phyloP scores from a whole-genome alignment of 2,797 vertebrate species.

The Sus cebifrons region DNA sequence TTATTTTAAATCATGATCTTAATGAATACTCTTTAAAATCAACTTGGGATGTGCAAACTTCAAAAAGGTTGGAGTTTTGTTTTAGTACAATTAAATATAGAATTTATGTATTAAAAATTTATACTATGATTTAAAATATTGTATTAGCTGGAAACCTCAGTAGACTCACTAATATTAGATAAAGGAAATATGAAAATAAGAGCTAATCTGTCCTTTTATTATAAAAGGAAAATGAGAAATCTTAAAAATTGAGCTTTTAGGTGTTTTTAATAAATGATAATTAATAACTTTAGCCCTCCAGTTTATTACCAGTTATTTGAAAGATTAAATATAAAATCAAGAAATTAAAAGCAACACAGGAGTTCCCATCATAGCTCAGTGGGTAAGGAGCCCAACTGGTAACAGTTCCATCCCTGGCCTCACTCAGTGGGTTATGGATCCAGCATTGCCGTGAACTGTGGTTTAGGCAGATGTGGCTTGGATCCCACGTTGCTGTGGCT shows the following conservation, averaged over 20 bases:
- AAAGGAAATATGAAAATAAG: conserved; percentile 55
- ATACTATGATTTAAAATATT: not conserved
- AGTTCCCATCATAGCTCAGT: too few species aligned
- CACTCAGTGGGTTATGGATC: too few species aligned
- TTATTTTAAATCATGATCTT: conserved; percentile 31
- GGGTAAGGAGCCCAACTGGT: too few species aligned
- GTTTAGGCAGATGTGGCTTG: too few species aligned
- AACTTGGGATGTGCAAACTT: not conserved
- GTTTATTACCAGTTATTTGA: conserved; percentile 48
- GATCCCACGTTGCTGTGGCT: too few species aligned
- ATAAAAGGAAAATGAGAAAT: conserved; percentile 18
- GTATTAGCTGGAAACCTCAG: not conserved
- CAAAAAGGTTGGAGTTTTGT: not conserved
- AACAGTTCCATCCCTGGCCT: too few species aligned
- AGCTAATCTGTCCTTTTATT: conserved; percentile 7
- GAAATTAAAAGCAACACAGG: conserved; percentile 36
- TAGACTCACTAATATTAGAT: conserved; percentile 46
- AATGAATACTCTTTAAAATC: conserved; percentile 43
- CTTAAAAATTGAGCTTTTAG: conserved; percentile 31
- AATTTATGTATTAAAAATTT: conserved; percentile 15
- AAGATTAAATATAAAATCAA: conserved; percentile 40
- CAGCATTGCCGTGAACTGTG: too few species aligned
- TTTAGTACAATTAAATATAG: conserved; percentile 52
- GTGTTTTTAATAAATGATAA: not conserved
- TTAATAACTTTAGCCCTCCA: conserved; percentile 37